phyloP scores from a whole-genome alignment of 2,113 vertebrate genomes.

The Scomber colias region DNA sequence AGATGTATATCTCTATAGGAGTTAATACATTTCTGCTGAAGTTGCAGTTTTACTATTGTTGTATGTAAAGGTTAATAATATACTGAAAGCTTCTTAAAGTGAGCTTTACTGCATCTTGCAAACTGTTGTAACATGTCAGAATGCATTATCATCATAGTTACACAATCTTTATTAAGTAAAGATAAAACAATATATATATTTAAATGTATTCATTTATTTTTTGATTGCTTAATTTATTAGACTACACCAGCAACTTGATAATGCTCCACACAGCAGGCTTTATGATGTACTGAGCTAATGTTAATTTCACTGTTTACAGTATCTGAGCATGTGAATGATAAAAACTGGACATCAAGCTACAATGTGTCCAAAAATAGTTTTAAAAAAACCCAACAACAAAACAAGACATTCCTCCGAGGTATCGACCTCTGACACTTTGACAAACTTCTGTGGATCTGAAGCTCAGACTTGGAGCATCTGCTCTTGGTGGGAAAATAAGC shows the following conservation, averaged over 20 bases:
- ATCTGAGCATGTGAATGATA: not conserved
- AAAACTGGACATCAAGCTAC: not conserved
- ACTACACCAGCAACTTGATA: not conserved
- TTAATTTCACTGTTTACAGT: not conserved
- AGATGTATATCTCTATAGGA: not conserved
- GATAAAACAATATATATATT: too few species aligned
- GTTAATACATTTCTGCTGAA: not conserved
- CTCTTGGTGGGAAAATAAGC: constrained; percentile 54
- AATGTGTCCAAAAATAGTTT: constrained; percentile 24
- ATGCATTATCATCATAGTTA: not conserved
- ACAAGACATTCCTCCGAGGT: constrained; percentile 56
- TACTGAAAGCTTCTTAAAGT: too few species aligned
- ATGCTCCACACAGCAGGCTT: not conserved
- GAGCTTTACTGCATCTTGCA: not conserved
- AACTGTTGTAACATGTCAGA: constrained; percentile 38
- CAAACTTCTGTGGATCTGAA: constrained; percentile 61
- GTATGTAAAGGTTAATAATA: not conserved
- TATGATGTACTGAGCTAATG: not conserved
- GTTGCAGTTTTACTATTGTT: not conserved
- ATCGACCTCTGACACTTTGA: constrained; percentile 67
- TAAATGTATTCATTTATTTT: not conserved
- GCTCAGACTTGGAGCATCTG: constrained; percentile 49
- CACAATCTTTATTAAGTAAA: constrained; percentile 1
- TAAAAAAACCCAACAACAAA: not conserved
- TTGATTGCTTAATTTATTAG: not conserved